Base-by-base conservation (phyloP, 1,140 invertebrate species). In the Tetragonula clypearis region DNA sequence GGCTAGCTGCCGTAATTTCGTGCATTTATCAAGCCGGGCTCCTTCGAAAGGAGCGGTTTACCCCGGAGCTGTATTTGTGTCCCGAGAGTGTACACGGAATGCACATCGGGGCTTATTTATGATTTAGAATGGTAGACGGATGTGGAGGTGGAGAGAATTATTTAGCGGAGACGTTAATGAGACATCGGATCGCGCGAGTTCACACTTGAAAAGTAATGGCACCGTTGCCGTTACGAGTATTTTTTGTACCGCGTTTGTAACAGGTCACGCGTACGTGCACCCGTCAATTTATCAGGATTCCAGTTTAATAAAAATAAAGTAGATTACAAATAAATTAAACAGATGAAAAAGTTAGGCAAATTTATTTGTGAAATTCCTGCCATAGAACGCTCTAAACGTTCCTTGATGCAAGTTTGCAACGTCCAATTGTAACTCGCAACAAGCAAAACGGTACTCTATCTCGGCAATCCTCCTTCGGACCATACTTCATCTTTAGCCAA, bases 21-120 rank as follows among this genome's bases (percentile, higher is more conserved):
- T 12, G 80, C 80, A 76, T 82, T 76, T 62, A 55, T 82, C 60
- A 66, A 66, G 19, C n/a, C 19, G 53, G 12, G 26, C 65, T 71
- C 56, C 53, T 11, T 41, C 49, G 53, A 56, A 49, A 49, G 41
- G 30, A 30, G 26, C 8, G 23, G 30, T 26, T 66, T 30, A 30
- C 23, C 17, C 17, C 17, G 23, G 30, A 55, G 15, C 30, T 53
- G 65, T n/a, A 21, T 79, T 62, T 69, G 69, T 69, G 69, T 71
- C 71, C 15, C 55, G 30, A 49, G 30, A 49, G 60, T 23, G 41
- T 62, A 80, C 15, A 19, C 23, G n/a, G 15, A 26, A 35, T 49
- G 30, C 30, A 26, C 26, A 53, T 11, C 49, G 12, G 30, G 9
- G 78, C 23, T 80, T 80, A 80, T 80, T 80, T 71, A 80, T 69